Evolutionary conservation across 92 coral and sea anemone species (phyloP), one percentile per base, ranked within the genome.

Genomic region (Epizoanthus ramosus): DNA sequence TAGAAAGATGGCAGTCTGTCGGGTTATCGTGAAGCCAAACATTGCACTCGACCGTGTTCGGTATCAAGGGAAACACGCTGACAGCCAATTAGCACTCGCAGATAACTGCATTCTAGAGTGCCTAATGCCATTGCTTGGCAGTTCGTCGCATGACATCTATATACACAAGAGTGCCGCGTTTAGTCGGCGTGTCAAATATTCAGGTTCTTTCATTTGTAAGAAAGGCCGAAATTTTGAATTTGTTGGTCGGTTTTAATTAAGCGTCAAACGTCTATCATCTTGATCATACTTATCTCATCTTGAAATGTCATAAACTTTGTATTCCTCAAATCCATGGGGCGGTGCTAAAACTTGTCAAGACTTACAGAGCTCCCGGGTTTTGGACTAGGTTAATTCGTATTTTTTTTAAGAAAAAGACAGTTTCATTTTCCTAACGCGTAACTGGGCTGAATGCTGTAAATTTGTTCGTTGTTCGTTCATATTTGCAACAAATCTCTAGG

Each of bases 201-300:
- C 82, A 39, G 41, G 59, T 76, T 76, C 57, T 37, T 76, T 75
- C 65, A 43, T 61, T 59, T 24, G 43, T 31, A 45, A 16, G 75
- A 23, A 41, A 33, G 19, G 59, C 65, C 82, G 39, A 60, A 60
- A 77, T 21, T 60, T 22, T 37, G 24, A 39, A 59, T 39, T 41
- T 68, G 57, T 22, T 18, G 50, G 22, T 28, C 23, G 6, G 21
- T 57, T 22, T 59, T 37, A 60, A 39, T 77, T 59, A 77, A 61
- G 47, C 41, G 14, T 43, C 18, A 35, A 8, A 8, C 19, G 80
- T 58, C 68, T 21, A 47, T 47, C 21, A 69, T 77, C 28, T 77
- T 19, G 82, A 60, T 75, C 60, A 43, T 61, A 35, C 22, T 54
- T 77, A 37, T 19, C 6, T 77, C 39, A 19, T 76, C 50, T 33